phyloP scores from a whole-genome alignment of 2,888 invertebrate species.

The Aproaerema taeniolella region DNA sequence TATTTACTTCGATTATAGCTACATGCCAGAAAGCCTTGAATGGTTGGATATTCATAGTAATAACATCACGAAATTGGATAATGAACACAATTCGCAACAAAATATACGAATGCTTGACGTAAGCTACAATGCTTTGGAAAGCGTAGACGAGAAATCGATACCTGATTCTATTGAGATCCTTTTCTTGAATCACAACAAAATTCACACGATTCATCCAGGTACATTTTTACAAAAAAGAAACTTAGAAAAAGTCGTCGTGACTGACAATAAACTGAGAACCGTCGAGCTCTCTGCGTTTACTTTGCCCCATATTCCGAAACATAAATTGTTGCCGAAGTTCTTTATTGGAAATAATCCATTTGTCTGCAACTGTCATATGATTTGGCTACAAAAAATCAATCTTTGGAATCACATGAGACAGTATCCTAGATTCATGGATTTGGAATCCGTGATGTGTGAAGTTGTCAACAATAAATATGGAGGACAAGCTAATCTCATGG shows the following conservation, averaged over 20 bases:
- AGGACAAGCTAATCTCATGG: constrained; percentile 81
- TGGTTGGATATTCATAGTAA: constrained; percentile 90
- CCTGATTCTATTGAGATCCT: constrained; percentile 86
- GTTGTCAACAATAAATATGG: constrained; percentile 82
- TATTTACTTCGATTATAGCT: constrained; percentile 87
- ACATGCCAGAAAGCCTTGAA: constrained; percentile 84
- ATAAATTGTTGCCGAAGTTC: constrained; percentile 84
- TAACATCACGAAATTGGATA: constrained; percentile 84
- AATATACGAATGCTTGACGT: constrained; percentile 86
- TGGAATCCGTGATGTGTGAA: constrained; percentile 85
- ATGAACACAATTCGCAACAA: constrained; percentile 82
- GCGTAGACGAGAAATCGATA: constrained; percentile 82
- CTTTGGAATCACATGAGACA: constrained; percentile 84
- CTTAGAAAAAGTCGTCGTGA: constrained; percentile 86
- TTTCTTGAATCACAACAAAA: constrained; percentile 86
- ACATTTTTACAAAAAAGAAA: constrained; percentile 84
- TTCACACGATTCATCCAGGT: constrained; percentile 82
- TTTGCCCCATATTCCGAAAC: constrained; percentile 80
- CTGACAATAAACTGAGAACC: constrained; percentile 84
- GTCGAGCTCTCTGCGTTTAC: constrained; percentile 85
- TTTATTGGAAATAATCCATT: constrained; percentile 90
- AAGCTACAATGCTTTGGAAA: constrained; percentile 84
- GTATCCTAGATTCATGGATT: constrained; percentile 87
- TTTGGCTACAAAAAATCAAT: constrained; percentile 89
- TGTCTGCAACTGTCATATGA: constrained; percentile 91